phyloP scores from a whole-genome alignment of 2,888 invertebrate genomes.

The Copidosoma aretas region DNA sequence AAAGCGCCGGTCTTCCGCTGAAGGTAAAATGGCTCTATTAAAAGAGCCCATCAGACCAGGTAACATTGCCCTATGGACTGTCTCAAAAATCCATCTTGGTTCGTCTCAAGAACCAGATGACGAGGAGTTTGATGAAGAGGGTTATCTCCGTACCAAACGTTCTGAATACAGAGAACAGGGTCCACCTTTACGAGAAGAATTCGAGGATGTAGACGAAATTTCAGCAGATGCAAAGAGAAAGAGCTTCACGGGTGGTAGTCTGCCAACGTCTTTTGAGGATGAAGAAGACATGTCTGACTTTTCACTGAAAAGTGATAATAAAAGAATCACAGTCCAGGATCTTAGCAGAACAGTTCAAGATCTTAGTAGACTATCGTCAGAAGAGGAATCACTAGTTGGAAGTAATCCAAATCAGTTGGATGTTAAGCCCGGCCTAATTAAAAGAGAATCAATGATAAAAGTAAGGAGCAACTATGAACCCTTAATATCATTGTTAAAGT shows the following conservation, averaged over 20 bases:
- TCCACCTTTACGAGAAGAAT: constrained; percentile 48
- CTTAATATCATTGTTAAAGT: background rate
- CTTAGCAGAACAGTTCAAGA: constrained; percentile 53
- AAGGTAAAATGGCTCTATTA: constrained; percentile 57
- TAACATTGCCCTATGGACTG: constrained; percentile 59
- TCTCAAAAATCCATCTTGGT: constrained; percentile 53
- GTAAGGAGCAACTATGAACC: constrained; percentile 13
- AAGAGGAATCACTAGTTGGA: constrained; percentile 45
- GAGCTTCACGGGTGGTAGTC: constrained; percentile 50
- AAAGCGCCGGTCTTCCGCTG: constrained; percentile 58
- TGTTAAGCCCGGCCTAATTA: constrained; percentile 51
- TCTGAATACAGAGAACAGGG: constrained; percentile 48
- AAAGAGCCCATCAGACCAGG: constrained; percentile 51
- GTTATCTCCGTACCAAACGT: constrained; percentile 43
- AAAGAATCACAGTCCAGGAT: constrained; percentile 54
- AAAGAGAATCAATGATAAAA: constrained; percentile 59
- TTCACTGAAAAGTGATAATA: constrained; percentile 50
- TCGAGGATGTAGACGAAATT: constrained; percentile 47
- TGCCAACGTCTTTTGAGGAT: constrained; percentile 51
- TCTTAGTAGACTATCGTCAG: constrained; percentile 52
- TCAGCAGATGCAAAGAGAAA: constrained; percentile 43
- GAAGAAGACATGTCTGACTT: constrained; percentile 52
- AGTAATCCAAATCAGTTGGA: constrained; percentile 40
- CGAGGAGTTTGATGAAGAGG: constrained; percentile 34
- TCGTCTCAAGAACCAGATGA: constrained; percentile 57